Base-by-base conservation (phyloP, 1,140 invertebrate genomes). In the Bombus balteatus region DNA sequence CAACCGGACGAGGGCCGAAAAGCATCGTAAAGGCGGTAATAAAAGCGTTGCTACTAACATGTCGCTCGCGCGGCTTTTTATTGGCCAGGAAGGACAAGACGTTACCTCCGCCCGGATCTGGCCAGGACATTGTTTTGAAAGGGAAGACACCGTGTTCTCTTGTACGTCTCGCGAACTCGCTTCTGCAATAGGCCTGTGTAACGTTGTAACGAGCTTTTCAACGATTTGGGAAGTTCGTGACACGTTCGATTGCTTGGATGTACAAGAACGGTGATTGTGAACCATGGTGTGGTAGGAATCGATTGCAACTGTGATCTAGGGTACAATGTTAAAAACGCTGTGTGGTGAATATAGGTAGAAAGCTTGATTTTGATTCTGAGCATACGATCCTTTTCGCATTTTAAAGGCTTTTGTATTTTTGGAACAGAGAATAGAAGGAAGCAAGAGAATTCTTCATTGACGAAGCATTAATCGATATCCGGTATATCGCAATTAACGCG, bases 41-140 rank as follows among this genome's bases (percentile, higher is more conserved):
- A 85, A 89, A 90, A 81, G 47, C 59, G 66, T 80, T 71, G 88
- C 88, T 83, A 83, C 88, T 88, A 88, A 88, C 72, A 76, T 82
- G 81, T 83, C 87, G 83, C 57, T 83, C 43, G 66, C 59, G 71
- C 62, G 87, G 68, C 77, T 81, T 83, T 90, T 90, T 89, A 53
- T 73, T 70, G 68, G 66, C 39, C 37, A 39, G 66, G 39, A 37
- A 53, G 57, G 57, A 75, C 65, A 70, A 53, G 65, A 28, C 39
- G 59, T 83, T 83, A 68, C 81, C 32, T 47, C 22, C 4, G 47
- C 28, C 41, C 39, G 73, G 25, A 43, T n/a, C 73, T 39, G 71
- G 41, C 71, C 71, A 74, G 73, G 28, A 66, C 81, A 83, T 83
- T 83, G 81, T 83, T 75, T 83, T 18, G 43, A 47, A 75, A 28